Conservation (phyloP, 2,797 vertebrate genomes). For the Esox lucius region DNA sequence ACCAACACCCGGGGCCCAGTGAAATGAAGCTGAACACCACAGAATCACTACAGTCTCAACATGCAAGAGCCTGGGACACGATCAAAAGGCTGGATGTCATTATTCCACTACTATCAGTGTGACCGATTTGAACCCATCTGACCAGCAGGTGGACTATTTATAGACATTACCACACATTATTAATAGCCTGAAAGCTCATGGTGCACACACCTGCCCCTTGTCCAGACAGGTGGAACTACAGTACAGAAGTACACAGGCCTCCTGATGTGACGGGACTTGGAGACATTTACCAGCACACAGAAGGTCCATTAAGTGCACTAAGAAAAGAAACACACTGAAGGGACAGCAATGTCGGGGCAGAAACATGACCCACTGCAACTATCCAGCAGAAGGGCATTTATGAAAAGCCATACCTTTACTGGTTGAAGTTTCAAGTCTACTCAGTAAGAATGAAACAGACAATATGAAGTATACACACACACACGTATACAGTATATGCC, state of each 20-base stretch:
- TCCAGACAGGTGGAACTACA: conserved; percentile 25
- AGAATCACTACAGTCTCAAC: not conserved
- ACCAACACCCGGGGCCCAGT: not conserved
- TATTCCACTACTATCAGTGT: conserved; percentile 25
- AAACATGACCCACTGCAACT: not conserved
- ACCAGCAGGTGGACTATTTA: conserved; percentile 60
- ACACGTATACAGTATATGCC: not conserved
- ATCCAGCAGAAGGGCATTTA: not conserved
- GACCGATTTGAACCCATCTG: conserved; percentile 3
- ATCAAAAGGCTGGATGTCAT: conserved; percentile 12
- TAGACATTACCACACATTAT: conserved; percentile 45
- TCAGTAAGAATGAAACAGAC: not conserved
- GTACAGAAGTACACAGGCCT: not conserved
- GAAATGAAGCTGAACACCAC: not conserved
- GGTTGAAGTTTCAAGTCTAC: not conserved
- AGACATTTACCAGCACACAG: conserved; percentile 24
- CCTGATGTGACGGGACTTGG: conserved; percentile 16
- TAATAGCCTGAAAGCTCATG: conserved; percentile 45
- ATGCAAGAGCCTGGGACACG: not conserved
- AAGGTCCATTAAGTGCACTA: not conserved
- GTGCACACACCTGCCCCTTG: conserved; percentile 44
- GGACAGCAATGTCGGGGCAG: not conserved
- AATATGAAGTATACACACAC: not conserved
- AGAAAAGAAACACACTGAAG: conserved; percentile 7
- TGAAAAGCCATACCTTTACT: not conserved